Base-by-base conservation (phyloP, 2,797 vertebrate genomes). In the Halcyon chelicuti region DNA sequence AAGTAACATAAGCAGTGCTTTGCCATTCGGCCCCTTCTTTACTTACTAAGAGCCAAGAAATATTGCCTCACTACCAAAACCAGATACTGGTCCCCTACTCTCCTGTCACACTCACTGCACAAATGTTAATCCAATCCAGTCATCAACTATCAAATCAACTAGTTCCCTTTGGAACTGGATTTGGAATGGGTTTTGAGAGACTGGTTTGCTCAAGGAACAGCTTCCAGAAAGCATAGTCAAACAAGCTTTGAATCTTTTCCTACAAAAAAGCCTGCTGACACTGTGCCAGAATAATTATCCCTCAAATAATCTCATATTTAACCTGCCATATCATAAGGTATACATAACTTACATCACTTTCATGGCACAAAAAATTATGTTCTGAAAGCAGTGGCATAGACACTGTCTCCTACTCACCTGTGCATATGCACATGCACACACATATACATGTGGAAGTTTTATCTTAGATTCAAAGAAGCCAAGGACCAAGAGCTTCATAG, bases 361-460 rank as follows among this genome's bases (percentile, higher is more conserved):
- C 4, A 4, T 63, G 16, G 9, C 40, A 67, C 33, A 35, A 82
- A 52, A 57, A 14, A 15, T 0, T 5, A 39, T 8, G 6, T 73
- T 63, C 20, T 71, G 18, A 26, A 40, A 52, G 29, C 17, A 74
- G 67, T 72, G 58, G 12, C 12, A 26, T 18, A 13, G 0, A 4
- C 35, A 10, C 29, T 76, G 11, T 10, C 37, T 52, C 14, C 15
- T 63, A 47, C 19, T 57, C 28, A 49, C 14, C 15, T 17, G 2
- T 29, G 10, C 11, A 6, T 19, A 13, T 3, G 15, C 8, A 20
- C 9, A 12, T 0, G 2, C 9, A 10, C 4, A 16, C 7, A 67
- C 7, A 66, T 4, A 35, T 2, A 23, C 3, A n/a, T 0, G 3
- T 42, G 7, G 16, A 74, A 47, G 18, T 55, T 88, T 91, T 60